Conservation (phyloP, 1,140 invertebrate genomes). For the Schlechtendalia chinensis region DNA sequence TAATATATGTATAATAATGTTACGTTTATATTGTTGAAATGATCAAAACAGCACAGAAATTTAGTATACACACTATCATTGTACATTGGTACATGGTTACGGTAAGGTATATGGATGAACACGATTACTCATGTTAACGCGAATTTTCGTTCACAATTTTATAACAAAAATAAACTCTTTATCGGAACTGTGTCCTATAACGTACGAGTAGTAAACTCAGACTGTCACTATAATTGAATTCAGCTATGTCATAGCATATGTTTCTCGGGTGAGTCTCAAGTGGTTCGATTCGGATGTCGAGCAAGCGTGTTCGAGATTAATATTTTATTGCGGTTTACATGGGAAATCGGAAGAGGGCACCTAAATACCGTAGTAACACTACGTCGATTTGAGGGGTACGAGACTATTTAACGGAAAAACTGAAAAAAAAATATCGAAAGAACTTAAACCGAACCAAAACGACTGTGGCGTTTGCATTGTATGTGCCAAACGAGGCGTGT, state of each 20-base stretch:
- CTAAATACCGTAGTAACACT: not conserved
- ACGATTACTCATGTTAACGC: not conserved
- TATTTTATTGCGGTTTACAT: constrained; percentile 27
- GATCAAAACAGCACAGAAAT: too few species aligned
- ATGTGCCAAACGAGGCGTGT: constrained; percentile 24
- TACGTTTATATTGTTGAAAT: too few species aligned
- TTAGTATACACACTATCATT: too few species aligned
- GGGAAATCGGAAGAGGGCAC: not conserved
- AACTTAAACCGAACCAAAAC: too few species aligned
- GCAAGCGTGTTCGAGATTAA: not conserved
- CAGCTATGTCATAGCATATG: not conserved
- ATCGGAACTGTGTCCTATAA: too few species aligned
- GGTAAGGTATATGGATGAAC: too few species aligned
- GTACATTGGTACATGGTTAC: too few species aligned
- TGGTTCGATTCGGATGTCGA: not conserved
- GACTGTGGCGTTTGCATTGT: not conserved
- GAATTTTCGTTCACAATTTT: not conserved
- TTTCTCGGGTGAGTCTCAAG: not conserved
- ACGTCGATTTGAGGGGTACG: not conserved
- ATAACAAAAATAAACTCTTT: not conserved
- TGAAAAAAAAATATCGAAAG: constrained; percentile 1
- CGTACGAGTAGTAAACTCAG: too few species aligned
- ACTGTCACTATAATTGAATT: too few species aligned
- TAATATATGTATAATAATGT: too few species aligned
- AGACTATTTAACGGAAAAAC: constrained; percentile 19